These are phyloP conservation scores for Prenolepis imparis DNA, from an alignment of 2,888 invertebrate genomes.

Conservation along the genomic window DNA sequence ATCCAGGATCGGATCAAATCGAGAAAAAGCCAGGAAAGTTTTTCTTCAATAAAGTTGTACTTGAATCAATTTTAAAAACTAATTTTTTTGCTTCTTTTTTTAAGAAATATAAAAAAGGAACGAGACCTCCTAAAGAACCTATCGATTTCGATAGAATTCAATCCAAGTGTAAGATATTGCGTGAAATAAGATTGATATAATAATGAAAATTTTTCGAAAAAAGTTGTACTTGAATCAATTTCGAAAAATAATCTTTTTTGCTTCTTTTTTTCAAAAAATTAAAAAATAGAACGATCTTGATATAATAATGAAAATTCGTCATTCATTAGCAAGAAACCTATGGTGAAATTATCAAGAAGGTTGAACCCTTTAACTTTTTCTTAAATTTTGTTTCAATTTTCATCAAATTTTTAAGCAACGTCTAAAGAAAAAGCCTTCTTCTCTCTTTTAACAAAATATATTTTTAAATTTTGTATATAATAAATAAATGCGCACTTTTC, in stretches of 20 bases:
- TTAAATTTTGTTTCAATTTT: not conserved
- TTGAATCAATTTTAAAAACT: not conserved
- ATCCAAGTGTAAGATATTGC: not conserved
- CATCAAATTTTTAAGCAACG: not conserved
- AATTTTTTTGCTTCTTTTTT: not conserved
- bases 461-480: not conserved
- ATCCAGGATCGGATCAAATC: conserved; percentile 27
- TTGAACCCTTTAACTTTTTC: not conserved
- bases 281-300: too few species aligned
- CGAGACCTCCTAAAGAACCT: not conserved
- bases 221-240: too few species aligned
- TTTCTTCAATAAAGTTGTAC: not conserved
- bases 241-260: too few species aligned
- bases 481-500: not conserved
- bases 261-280: too few species aligned
- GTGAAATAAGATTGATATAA: not conserved
- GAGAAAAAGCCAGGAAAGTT: not conserved
- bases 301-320: not conserved
- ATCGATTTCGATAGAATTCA: too few species aligned
- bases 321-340: not conserved
- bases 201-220: not conserved
- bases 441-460: not conserved
- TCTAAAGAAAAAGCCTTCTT: not conserved
- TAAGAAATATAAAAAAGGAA: not conserved
- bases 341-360: not conserved